Conservation (phyloP, 1,140 invertebrate species). For the Microplitis demolitor region DNA sequence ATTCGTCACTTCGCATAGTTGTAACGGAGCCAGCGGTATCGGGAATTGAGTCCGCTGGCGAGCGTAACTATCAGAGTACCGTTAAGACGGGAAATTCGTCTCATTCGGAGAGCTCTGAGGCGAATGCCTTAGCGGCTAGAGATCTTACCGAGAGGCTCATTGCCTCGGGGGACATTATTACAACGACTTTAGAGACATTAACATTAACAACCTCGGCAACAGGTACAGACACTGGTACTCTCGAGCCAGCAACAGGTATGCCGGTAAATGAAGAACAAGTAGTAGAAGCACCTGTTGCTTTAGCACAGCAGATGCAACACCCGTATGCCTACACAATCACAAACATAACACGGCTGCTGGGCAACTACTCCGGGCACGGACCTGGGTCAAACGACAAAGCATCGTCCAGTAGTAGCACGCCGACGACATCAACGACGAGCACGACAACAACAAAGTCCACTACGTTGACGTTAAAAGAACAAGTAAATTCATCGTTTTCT, state of each 20-base stretch:
- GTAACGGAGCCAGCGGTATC: constrained; percentile 31
- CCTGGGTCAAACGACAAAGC: constrained; percentile 47
- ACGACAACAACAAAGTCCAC: not conserved
- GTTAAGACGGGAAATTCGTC: constrained; percentile 27
- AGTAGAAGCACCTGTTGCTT: constrained; percentile 35
- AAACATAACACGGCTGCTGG: constrained; percentile 57
- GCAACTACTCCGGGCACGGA: constrained; percentile 58
- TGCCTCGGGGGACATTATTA: constrained; percentile 15
- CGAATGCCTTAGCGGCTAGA: not conserved
- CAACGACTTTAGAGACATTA: constrained; percentile 4
- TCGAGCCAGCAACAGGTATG: too few relatives aligned
- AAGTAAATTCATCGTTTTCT: constrained; percentile 40
- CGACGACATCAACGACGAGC: not conserved
- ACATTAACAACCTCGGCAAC: constrained; percentile 18
- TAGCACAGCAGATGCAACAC: constrained; percentile 44
- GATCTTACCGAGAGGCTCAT: not conserved
- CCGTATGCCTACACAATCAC: constrained; percentile 59
- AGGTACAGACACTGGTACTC: not conserved
- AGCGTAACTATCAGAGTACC: constrained; percentile 12
- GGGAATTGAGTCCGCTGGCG: not conserved
- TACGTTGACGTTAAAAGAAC: constrained; percentile 18
- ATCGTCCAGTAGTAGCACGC: not conserved
- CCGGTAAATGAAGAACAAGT: not conserved
- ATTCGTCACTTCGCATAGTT: constrained; percentile 32
- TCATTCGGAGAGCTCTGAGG: constrained; percentile 27